Conservation (phyloP, 2,113 vertebrate species). For the Pelodiscus sinensis region DNA sequence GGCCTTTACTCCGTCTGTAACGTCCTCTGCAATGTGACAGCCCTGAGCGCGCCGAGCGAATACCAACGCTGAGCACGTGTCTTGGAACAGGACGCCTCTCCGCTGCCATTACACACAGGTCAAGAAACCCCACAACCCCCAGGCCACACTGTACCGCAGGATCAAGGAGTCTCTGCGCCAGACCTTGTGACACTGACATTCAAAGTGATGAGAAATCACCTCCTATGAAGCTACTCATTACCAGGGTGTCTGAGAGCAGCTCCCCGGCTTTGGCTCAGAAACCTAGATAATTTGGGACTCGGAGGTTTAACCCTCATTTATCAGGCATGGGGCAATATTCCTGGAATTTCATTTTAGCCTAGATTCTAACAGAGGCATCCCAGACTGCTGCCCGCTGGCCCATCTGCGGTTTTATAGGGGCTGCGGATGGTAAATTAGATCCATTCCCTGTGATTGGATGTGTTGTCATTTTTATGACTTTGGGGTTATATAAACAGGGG, state of each 20-base stretch:
- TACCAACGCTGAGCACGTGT: not conserved
- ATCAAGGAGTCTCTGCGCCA: not conserved
- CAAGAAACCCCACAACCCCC: not conserved
- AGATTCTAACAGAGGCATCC: not conserved
- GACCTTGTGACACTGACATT: not conserved
- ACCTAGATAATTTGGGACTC: not conserved
- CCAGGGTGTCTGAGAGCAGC: not conserved
- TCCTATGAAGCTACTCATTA: not conserved
- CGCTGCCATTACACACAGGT: not conserved
- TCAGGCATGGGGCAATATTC: not conserved
- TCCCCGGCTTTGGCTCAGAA: not conserved
- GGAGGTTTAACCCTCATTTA: not conserved
- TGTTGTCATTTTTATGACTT: conserved; percentile 49
- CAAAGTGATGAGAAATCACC: rapidly evolving
- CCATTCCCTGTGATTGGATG: not conserved
- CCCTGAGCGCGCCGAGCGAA: not conserved
- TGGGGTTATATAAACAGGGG: conserved; percentile 32
- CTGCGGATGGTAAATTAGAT: conserved; percentile 5
- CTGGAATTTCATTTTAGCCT: not conserved
- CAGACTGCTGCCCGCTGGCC: not conserved
- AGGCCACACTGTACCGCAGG: not conserved
- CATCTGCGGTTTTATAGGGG: conserved; percentile 27
- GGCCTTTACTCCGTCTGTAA: not conserved
- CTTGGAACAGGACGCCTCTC: not conserved
- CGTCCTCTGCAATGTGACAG: not conserved